Conservation (phyloP, 2,888 invertebrate species). For the Eulithis prunata region DNA sequence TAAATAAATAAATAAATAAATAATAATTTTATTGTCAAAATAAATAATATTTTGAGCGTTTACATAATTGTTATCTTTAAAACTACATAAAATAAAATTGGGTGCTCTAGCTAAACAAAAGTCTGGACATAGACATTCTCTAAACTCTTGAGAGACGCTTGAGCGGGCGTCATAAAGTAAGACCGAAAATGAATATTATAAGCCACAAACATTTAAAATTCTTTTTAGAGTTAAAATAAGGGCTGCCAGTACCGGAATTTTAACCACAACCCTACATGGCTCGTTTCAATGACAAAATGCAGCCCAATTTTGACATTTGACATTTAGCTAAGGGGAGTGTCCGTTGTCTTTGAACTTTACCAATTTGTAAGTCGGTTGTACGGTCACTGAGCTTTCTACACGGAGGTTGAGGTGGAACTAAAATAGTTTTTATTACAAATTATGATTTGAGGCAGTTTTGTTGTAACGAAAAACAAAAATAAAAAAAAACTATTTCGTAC, state of each 20-base stretch:
- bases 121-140: background rate
- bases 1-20: no score
- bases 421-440: constrained; percentile 6
- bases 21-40: no score
- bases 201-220: background rate
- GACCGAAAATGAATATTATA: background rate
- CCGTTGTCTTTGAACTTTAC: constrained; percentile 42
- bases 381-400: constrained; percentile 28
- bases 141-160: no score
- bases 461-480: no score
- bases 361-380: constrained; percentile 31
- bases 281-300: constrained; percentile 23
- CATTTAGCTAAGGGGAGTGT: constrained; percentile 39
- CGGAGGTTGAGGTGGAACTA: constrained; percentile 17
- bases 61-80: no score
- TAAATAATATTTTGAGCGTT: no score
- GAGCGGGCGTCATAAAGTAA: no score
- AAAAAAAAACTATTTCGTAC: no score
- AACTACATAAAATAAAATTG: no score
- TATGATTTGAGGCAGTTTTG: no score
- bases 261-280: background rate
- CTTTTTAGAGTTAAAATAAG: background rate
- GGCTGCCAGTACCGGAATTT: background rate
- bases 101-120: no score
- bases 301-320: constrained; percentile 30